Evolutionary conservation across 2,888 invertebrate genomes (phyloP).

Genomic region (Cotesia congregata): DNA sequence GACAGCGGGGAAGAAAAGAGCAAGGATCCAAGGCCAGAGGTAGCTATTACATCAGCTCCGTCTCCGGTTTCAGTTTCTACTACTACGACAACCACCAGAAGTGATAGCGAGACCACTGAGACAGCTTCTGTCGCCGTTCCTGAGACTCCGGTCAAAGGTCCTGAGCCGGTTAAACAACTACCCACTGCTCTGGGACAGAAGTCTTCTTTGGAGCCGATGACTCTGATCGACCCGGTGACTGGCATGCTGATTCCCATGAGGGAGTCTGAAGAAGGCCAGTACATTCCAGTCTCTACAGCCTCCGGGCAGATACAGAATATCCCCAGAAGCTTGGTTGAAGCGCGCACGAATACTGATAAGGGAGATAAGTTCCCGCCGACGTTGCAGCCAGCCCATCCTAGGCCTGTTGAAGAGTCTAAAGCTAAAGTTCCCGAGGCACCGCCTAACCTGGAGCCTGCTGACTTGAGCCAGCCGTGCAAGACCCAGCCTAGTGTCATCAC

Average conservation of each 20-base stretch:
- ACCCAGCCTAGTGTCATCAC: conserved; percentile 61
- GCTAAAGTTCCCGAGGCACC: conserved; percentile 65
- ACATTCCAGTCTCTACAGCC: conserved; percentile 73
- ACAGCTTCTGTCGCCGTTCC: conserved; percentile 22
- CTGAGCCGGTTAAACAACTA: conserved; percentile 47
- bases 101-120: conserved; percentile 19
- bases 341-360: conserved; percentile 47
- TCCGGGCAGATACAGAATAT: conserved; percentile 55
- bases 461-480: conserved; percentile 45
- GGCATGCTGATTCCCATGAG: conserved; percentile 80
- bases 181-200: conserved; percentile 53
- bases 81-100: background rate
- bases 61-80: background rate
- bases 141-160: conserved; percentile 53
- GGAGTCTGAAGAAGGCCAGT: conserved; percentile 80
- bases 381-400: conserved; percentile 26
- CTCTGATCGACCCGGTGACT: conserved; percentile 82
- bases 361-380: conserved; percentile 42
- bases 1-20: conserved; percentile 76
- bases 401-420: conserved; percentile 46
- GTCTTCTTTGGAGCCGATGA: conserved; percentile 74
- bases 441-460: conserved; percentile 54
- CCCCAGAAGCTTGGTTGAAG: conserved; percentile 52
- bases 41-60: conserved; percentile 30
- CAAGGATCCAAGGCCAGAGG: conserved; percentile 50